Base-by-base conservation (phyloP, 2,113 vertebrate genomes). In the Callocephalon fimbriatum region DNA sequence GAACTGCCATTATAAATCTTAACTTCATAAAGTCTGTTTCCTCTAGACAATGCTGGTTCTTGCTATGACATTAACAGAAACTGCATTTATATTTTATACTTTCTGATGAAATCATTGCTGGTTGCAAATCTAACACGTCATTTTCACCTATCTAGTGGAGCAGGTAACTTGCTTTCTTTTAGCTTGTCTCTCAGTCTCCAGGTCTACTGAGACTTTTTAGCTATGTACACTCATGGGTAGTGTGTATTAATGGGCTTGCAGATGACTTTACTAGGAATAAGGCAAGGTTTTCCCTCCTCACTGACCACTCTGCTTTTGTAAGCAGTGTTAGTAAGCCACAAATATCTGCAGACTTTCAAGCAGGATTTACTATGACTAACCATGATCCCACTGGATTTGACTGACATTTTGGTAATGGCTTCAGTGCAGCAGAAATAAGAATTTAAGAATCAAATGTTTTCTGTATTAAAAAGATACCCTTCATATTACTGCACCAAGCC, bases 341-440 rank as follows among this genome's bases (percentile, higher is more conserved):
- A 44, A 51, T 48, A 63, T 65, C 15, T 63, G 31, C 21, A 44
- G 74, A n/a, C 71, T 90, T 82, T 62, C 47, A 68, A 48, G 58
- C 35, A 88, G 90, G 82, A 72, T 88, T 96, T 92, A 71, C 35
- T 72, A 27, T 56, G 70, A 75, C 48, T 90, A 68, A 92, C 86
- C 70, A 31, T 61, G 71, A 71, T 94, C 74, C 53, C 85, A 12
- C 71, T 68, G 88, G 88, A 78, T 81, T 91, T 87, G 61, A 63
- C 44, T 91, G 88, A 78, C 66, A 54, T 95, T 94, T 95, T 51
- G 44, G 40, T 93, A 59, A 48, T 54, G 66, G 56, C 58, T 86
- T 88, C 56, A 75, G n/a, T 72, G 70, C 70, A 90, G 51, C 65
- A 72, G 65, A 32, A 94, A 40, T 38, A 74, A 85, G 44, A 53